phyloP scores from a whole-genome alignment of 1,140 invertebrate species.

The Hydropsyche tenuis region DNA sequence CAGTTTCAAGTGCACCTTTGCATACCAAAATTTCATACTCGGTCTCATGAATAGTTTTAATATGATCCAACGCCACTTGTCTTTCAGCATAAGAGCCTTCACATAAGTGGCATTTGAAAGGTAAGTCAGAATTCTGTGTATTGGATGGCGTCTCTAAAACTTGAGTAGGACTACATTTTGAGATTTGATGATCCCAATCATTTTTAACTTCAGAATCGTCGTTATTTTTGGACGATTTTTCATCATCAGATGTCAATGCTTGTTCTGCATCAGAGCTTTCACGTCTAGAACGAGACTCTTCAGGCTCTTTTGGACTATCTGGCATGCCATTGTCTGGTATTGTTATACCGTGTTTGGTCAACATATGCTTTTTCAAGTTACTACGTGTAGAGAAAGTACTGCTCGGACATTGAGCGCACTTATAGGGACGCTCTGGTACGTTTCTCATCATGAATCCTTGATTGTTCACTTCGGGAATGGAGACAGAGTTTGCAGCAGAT shows the following conservation, averaged over 20 bases:
- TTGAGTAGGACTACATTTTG: slow-evolving; percentile 46
- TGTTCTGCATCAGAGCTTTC: slow-evolving; percentile 55
- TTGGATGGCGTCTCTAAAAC: slow-evolving; percentile 33
- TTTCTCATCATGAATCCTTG: slow-evolving; percentile 68
- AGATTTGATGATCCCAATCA: slow-evolving; percentile 52
- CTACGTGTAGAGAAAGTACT: slow-evolving; percentile 85
- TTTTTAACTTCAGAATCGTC: slow-evolving; percentile 37
- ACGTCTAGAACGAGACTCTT: slow-evolving; percentile 39
- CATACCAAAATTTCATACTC: slow-evolving; percentile 78
- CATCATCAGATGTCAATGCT: slow-evolving; percentile 50
- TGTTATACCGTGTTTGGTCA: slow-evolving; percentile 69
- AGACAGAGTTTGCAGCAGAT: slow-evolving; percentile 47
- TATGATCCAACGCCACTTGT: slow-evolving; percentile 81
- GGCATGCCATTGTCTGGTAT: slow-evolving; percentile 57
- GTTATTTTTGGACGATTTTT: slow-evolving; percentile 34
- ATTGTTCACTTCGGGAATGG: slow-evolving; percentile 53
- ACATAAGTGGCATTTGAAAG: slow-evolving; percentile 93
- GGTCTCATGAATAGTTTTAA: slow-evolving; percentile 72
- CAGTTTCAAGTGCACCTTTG: slow-evolving; percentile 79
- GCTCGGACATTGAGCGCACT: slow-evolving; percentile 83
- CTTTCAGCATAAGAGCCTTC: slow-evolving; percentile 84
- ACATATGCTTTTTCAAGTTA: slow-evolving; percentile 79
- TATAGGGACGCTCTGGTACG: slow-evolving; percentile 82
- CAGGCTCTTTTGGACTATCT: slow-evolving; percentile 48
- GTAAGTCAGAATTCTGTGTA: slow-evolving; percentile 66